Conservation (phyloP, 2,113 vertebrate genomes). For the Amblyornis subalaris region DNA sequence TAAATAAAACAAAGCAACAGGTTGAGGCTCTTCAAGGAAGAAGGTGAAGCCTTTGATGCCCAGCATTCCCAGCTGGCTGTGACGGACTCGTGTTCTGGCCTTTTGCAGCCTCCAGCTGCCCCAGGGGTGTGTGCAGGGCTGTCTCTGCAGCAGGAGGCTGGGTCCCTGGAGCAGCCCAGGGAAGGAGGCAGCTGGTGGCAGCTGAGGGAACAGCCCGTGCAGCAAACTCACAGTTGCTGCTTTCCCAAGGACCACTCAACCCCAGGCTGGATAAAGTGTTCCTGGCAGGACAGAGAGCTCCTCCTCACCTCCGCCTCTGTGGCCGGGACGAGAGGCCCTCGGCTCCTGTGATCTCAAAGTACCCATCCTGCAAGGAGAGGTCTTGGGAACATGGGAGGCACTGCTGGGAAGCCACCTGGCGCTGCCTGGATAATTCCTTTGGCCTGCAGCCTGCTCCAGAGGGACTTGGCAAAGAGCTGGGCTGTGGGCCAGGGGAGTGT, state of each 20-base stretch:
- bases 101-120: neutral
- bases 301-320: neutral
- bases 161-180: neutral
- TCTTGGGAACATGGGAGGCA: accelerated
- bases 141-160: neutral
- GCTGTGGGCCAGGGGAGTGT: neutral
- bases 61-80: neutral
- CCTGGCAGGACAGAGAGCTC: neutral
- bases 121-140: neutral
- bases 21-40: neutral
- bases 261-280: accelerated
- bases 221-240: neutral
- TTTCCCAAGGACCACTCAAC: neutral
- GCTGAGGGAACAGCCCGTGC: accelerated
- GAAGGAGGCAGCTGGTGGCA: neutral
- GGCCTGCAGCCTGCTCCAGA: neutral
- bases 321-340: neutral
- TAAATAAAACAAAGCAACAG: neutral
- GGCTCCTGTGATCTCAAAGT: neutral
- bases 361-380: neutral
- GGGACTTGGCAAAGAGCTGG: neutral
- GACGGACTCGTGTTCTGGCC: neutral
- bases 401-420: accelerated
- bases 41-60: neutral
- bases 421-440: neutral